Percentiles rank a stretch among this genome's conserved stretches.
These are phyloP conservation scores for Alligator mississippiensis DNA, from an alignment of 2,113 vertebrate species.

Conservation along the genomic window DNA sequence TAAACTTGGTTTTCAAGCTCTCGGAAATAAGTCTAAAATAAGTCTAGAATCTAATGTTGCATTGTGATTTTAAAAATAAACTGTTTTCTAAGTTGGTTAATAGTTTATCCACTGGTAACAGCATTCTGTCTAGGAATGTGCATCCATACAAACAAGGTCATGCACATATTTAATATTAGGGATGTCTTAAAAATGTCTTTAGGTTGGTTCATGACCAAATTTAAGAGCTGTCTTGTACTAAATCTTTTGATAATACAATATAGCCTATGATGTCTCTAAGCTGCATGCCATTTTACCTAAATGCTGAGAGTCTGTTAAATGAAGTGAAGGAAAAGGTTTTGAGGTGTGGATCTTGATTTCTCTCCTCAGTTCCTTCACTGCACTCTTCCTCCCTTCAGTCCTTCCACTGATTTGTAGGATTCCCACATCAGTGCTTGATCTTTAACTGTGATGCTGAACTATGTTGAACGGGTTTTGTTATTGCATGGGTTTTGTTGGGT, in stretches of 20 bases:
- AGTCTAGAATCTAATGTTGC: not conserved
- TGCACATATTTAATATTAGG: not conserved
- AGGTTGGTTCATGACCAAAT: not conserved
- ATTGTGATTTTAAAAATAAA: not conserved
- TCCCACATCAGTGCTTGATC: too few species aligned
- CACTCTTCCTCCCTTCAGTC: too few species aligned
- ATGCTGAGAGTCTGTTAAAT: not conserved
- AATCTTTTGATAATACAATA: not conserved
- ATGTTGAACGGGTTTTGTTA: too few species aligned
- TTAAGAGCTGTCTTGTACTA: not conserved
- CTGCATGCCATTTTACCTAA: not conserved
- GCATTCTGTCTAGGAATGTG: not conserved
- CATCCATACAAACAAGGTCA: not conserved
- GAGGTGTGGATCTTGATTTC: not conserved
- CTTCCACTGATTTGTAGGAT: too few species aligned
- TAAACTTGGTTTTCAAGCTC: slow-evolving; percentile 34
- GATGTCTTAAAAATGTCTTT: not conserved
- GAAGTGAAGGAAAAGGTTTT: not conserved
- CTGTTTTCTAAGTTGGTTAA: slow-evolving; percentile 19
- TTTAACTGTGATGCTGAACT: too few species aligned
- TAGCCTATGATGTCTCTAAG: not conserved
- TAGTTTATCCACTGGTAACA: not conserved
- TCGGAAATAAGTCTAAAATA: not conserved
- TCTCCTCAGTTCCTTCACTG: not conserved
- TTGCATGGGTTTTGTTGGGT: too few species aligned